These are phyloP conservation scores for Drosophila longiperda DNA, from an alignment of 2,888 invertebrate genomes.

Conservation along the genomic window DNA sequence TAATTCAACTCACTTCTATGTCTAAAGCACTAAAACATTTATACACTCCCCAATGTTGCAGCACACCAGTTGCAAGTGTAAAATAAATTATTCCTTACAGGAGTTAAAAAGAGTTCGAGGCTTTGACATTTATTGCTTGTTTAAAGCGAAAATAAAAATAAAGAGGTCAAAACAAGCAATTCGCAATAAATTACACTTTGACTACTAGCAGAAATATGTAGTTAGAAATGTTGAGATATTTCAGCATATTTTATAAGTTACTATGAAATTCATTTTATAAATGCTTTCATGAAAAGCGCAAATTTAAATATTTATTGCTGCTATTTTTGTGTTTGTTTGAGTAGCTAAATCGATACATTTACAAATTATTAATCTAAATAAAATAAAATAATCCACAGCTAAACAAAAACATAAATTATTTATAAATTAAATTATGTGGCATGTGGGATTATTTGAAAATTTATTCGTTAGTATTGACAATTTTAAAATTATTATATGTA, in stretches of 20 bases:
- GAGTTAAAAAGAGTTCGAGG: not conserved
- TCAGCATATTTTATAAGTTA: not conserved
- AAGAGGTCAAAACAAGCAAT: conserved; percentile 4
- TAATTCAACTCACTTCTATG: conserved; percentile 8
- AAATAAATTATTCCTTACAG: conserved; percentile 56
- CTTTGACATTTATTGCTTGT: conserved; percentile 69
- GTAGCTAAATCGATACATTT: not conserved
- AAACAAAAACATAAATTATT: not conserved
- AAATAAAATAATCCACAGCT: not conserved
- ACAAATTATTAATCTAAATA: not conserved
- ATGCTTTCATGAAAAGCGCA: not conserved
- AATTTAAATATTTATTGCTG: not conserved
- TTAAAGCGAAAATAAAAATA: conserved; percentile 32
- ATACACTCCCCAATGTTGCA: conserved; percentile 2
- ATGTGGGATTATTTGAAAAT: not conserved
- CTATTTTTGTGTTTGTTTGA: not conserved
- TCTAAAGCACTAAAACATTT: not conserved
- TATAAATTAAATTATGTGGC: not conserved
- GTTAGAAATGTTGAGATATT: not conserved
- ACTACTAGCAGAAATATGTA: not conserved
- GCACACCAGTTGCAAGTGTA: conserved; percentile 56
- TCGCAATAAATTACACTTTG: not conserved
- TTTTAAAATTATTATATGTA: not conserved
- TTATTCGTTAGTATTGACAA: not conserved
- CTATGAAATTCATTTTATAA: not conserved